Conservation (phyloP, 2,888 invertebrate genomes). For the Tipula unca region DNA sequence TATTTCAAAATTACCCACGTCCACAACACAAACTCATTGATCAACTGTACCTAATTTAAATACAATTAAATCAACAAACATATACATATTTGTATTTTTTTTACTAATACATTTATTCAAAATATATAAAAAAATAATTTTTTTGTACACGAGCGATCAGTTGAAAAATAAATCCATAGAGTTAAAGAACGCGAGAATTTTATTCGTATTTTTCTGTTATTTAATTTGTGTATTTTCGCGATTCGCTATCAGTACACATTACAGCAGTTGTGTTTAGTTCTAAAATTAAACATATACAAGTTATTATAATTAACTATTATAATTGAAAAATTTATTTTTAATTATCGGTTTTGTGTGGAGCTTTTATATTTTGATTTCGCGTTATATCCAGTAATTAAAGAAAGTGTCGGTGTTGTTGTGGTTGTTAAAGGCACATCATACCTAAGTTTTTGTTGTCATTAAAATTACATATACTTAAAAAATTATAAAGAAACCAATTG, state of each 20-base stretch:
- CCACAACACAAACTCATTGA: not conserved
- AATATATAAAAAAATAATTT: not conserved
- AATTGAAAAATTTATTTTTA: not conserved
- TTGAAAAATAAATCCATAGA: not conserved
- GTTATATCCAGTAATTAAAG: not conserved
- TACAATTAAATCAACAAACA: not conserved
- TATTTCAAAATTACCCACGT: not conserved
- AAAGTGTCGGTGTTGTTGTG: not conserved
- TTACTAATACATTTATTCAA: not conserved
- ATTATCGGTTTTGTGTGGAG: not conserved
- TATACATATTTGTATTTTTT: not conserved
- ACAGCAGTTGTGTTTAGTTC: not conserved
- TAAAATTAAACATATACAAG: not conserved
- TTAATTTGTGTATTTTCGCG: not conserved
- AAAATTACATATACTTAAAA: not conserved
- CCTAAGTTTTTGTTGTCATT: not conserved
- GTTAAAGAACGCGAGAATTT: not conserved
- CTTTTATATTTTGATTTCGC: not conserved
- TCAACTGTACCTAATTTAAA: not conserved
- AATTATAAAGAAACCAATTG: not conserved
- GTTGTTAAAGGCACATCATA: not conserved
- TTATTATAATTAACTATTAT: no score
- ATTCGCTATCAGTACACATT: not conserved
- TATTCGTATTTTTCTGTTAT: not conserved
- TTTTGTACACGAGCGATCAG: not conserved